Percentiles rank a stretch among this genome's conserved stretches.
These are phyloP conservation scores for Chauna torquata DNA, from an alignment of 2,113 vertebrate species.

Conservation along the genomic window DNA sequence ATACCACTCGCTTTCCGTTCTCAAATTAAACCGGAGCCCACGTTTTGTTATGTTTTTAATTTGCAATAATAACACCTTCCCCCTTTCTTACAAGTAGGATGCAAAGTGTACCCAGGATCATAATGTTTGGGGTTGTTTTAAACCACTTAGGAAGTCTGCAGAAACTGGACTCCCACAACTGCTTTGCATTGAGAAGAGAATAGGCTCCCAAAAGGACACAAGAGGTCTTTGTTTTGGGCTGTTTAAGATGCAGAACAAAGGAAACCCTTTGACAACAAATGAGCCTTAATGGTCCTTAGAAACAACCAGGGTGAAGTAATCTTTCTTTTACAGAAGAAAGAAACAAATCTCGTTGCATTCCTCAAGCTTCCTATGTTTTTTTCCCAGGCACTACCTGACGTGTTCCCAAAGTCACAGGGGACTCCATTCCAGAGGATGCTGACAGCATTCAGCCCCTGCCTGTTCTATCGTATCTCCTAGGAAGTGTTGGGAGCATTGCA, in stretches of 20 bases:
- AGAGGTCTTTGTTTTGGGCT: background rate
- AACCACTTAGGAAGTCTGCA: background rate
- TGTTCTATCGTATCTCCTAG: fast-evolving
- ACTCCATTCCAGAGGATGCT: background rate
- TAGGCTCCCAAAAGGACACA: background rate
- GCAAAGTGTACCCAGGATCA: background rate
- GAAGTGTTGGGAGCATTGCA: background rate
- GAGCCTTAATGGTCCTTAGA: background rate
- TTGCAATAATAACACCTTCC: conserved; percentile 8
- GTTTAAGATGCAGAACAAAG: conserved; percentile 12
- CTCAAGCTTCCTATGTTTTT: background rate
- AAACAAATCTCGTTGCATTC: background rate
- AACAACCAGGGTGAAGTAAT: background rate
- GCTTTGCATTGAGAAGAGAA: background rate
- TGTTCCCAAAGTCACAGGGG: background rate
- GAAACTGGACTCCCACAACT: background rate
- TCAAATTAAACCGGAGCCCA: conserved; percentile 25
- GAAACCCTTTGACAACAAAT: conserved; percentile 10
- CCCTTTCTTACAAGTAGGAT: background rate
- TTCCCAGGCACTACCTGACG: background rate
- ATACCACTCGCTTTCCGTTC: background rate
- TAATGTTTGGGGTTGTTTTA: background rate
- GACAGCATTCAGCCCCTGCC: background rate
- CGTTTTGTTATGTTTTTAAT: conserved; percentile 41
- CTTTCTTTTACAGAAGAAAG: background rate